Base-by-base conservation (phyloP, 1,140 invertebrate species). In the Drosophila insularis region DNA sequence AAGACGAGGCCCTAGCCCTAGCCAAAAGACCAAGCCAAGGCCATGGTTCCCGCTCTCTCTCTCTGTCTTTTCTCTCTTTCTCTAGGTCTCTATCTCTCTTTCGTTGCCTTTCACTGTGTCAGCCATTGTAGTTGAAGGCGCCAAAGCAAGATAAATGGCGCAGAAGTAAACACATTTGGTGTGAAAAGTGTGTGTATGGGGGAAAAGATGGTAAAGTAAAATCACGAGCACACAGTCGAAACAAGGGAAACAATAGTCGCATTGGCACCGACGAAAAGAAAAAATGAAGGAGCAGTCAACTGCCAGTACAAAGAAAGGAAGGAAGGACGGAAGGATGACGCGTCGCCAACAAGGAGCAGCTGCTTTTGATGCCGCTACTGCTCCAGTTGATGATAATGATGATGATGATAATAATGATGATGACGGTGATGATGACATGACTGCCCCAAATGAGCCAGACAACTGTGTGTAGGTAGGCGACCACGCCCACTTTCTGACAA, bases 121-220 rank as follows among this genome's bases (percentile, higher is more conserved):
- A 37, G 35, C 35, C 54, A 74, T 81, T 78, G 82, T 86, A 86
- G 81, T 85, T 64, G 67, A 63, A 75, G 81, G 81, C 81, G 81
- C 81, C 81, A 85, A 78, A 86, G 81, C 81, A 86, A 85, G 81
- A 85, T 81, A 85, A 85, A 85, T 85, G 81, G 81, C 81, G 62
- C 74, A 78, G 81, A 86, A 85, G 81, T 86, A 85, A 86, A 85
- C 81, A 85, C 81, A 87, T 75, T 78, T 74, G 74, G 81, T 85
- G 81, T 85, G 74, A 85, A 85, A 85, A 87, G 64, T 67, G 60
- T 60, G n/a, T 55, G 62, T 50, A 55, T 11, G 21, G 43, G 64
- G 19, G 50, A 27, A 70, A 61, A 67, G 63, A 70, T 63, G 58
- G 65, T 54, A 46, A 59, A 80, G 78, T 64, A 67, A 80, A 80